These are phyloP conservation scores for Phalera bucephala DNA, from an alignment of 2,888 invertebrate species.

Conservation along the genomic window DNA sequence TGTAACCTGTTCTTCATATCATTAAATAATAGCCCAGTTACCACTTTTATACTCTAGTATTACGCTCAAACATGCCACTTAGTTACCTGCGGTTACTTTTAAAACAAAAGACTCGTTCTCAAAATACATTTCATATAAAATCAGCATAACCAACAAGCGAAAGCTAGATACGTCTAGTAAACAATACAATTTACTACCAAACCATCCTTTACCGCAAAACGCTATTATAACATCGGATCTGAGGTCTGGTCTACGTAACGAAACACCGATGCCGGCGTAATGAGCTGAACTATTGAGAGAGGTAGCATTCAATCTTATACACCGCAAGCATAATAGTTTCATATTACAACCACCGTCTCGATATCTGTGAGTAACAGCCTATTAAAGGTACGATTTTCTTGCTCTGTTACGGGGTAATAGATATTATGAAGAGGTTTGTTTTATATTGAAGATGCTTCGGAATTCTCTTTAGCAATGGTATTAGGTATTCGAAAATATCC, in stretches of 20 bases:
- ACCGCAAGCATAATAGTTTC: slow-evolving; percentile 39
- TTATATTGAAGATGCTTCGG: too few species aligned
- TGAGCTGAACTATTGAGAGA: slow-evolving; percentile 11
- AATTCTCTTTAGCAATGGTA: too few species aligned
- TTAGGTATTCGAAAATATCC: too few species aligned
- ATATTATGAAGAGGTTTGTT: background rate
- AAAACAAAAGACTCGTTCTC: too few species aligned
- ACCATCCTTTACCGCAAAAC: slow-evolving; percentile 1
- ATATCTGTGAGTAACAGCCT: slow-evolving; percentile 32
- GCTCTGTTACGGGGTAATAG: background rate
- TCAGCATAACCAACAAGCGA: background rate
- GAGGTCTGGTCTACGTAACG: background rate
- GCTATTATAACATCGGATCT: background rate
- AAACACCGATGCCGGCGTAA: slow-evolving; percentile 2
- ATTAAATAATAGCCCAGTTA: too few species aligned
- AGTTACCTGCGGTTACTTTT: too few species aligned
- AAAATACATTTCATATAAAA: too few species aligned
- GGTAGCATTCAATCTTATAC: slow-evolving; percentile 40
- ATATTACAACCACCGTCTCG: slow-evolving; percentile 27
- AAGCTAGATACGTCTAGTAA: background rate
- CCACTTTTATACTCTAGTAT: too few species aligned
- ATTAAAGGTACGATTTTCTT: slow-evolving; percentile 13
- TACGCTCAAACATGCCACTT: too few species aligned
- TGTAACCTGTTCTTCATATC: too few species aligned
- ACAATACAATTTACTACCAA: background rate